A percentile compares a stretch with the other conserved stretches of the same genome.
These are phyloP conservation scores for Platichthys stellatus DNA, from an alignment of 2,113 vertebrate species.

Conservation along the genomic window DNA sequence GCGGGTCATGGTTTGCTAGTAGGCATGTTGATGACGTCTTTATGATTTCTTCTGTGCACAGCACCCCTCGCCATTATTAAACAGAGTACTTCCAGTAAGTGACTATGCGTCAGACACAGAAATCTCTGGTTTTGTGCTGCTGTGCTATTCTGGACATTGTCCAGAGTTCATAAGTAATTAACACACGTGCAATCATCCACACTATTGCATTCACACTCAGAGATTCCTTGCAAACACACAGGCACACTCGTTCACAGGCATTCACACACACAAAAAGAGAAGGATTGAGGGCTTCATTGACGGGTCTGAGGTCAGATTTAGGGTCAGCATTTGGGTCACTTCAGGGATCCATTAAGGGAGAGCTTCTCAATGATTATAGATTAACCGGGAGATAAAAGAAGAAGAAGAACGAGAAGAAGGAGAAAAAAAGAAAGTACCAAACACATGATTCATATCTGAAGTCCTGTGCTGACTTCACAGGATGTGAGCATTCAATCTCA, in stretches of 20 bases:
- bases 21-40: neutral
- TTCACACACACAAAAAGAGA: slow-evolving; percentile 13
- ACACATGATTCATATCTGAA: slow-evolving; percentile 48
- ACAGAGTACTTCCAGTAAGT: neutral
- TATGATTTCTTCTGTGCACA: neutral
- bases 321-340: slow-evolving; percentile 45
- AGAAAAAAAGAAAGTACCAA: neutral
- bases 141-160: neutral
- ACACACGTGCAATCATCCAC: neutral
- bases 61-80: neutral
- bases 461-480: slow-evolving; percentile 42
- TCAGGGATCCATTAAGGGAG: slow-evolving; percentile 5
- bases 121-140: neutral
- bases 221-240: slow-evolving; percentile 17
- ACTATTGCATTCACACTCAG: slow-evolving; percentile 16
- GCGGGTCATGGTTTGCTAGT: neutral
- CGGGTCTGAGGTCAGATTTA: slow-evolving; percentile 38
- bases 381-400: neutral
- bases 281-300: slow-evolving; percentile 22
- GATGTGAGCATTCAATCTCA: slow-evolving; percentile 25
- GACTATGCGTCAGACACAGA: neutral
- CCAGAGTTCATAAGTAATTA: neutral
- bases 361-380: slow-evolving; percentile 38
- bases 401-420: no score
- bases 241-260: neutral